These are phyloP conservation scores for Crotalus horridus DNA, from an alignment of 2,113 vertebrate species.

Conservation along the genomic window DNA sequence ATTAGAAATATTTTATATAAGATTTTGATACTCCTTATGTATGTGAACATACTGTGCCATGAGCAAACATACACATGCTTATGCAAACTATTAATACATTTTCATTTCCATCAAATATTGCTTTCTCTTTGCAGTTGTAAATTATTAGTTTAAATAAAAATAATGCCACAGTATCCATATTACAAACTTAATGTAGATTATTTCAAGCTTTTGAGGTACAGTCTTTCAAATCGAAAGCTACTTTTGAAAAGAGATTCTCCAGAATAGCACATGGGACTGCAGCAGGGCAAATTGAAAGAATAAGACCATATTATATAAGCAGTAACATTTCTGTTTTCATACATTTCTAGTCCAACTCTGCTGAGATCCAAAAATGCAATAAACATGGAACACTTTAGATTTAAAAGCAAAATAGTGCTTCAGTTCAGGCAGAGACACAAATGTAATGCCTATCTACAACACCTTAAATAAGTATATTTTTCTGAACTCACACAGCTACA, in stretches of 20 bases:
- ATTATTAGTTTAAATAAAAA: background rate
- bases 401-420: background rate
- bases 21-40: background rate
- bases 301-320: background rate
- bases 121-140: background rate
- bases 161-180: background rate
- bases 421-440: background rate
- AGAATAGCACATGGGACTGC: background rate
- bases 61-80: background rate
- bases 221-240: background rate
- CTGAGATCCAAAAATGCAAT: background rate
- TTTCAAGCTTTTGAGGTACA: background rate
- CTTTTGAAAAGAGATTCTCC: background rate
- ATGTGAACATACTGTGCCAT: background rate
- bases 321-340: background rate
- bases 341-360: background rate
- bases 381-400: slow-evolving; percentile 7
- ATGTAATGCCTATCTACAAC: background rate
- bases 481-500: background rate
- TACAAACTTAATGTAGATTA: background rate
- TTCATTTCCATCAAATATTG: slow-evolving; percentile 5
- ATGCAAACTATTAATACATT: background rate
- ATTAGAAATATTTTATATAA: background rate
- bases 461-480: background rate
- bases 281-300: background rate